These are phyloP conservation scores for Masticophis lateralis DNA, from an alignment of 2,797 vertebrate genomes.

Conservation along the genomic window DNA sequence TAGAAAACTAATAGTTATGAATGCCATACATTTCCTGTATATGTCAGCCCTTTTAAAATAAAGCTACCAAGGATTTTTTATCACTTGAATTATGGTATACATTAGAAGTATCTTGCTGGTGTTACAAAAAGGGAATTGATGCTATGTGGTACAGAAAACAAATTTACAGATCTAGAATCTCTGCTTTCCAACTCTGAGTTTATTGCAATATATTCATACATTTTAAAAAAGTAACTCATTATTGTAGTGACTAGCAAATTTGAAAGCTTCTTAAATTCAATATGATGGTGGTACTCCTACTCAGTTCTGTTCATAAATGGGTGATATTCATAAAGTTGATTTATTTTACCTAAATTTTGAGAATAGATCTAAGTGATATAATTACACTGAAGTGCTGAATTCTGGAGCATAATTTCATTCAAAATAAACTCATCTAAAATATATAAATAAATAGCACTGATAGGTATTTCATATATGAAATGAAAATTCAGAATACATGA, in stretches of 20 bases:
- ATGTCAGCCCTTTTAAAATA: background rate
- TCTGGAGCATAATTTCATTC: background rate
- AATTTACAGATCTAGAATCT: background rate
- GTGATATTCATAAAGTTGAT: background rate
- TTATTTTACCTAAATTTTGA: background rate
- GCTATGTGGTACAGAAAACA: background rate
- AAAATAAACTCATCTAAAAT: background rate
- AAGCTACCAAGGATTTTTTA: background rate
- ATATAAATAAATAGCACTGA: background rate
- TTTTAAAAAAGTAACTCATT: background rate
- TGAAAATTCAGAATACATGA: background rate
- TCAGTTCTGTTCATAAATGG: background rate
- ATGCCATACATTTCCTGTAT: background rate
- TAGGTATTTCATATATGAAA: background rate
- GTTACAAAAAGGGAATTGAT: background rate
- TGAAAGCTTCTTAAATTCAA: background rate
- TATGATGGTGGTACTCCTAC: background rate
- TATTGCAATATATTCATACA: background rate
- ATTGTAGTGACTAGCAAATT: background rate
- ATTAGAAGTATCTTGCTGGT: background rate
- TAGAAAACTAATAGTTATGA: background rate
- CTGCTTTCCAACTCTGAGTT: background rate
- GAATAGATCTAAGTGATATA: background rate
- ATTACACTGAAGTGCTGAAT: background rate
- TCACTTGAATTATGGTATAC: background rate